These are phyloP conservation scores for Paedocypris sp. DNA, from an alignment of 2,113 vertebrate genomes.

Conservation along the genomic window DNA sequence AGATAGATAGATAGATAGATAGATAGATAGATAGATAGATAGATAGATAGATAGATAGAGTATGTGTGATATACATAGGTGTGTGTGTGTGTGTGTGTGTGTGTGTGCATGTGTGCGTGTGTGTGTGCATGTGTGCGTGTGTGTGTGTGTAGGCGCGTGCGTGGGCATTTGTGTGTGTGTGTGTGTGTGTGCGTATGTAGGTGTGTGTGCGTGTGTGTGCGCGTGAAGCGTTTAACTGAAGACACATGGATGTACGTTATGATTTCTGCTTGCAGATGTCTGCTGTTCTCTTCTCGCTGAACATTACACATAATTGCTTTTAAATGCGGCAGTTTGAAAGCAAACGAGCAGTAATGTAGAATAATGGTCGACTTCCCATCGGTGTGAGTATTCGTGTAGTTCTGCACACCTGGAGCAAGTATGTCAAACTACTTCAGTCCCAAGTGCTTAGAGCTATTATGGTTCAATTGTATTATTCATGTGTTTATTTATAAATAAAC, in stretches of 20 bases:
- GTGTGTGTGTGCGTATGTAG: too few species aligned
- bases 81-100: too few species aligned
- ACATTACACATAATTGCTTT: constrained; percentile 59
- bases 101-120: too few species aligned
- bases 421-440: constrained; percentile 47
- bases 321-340: constrained; percentile 59
- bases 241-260: constrained; percentile 32
- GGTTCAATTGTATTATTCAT: constrained; percentile 20
- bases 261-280: constrained; percentile 44
- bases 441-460: constrained; percentile 11
- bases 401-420: constrained; percentile 41
- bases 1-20: too few species aligned
- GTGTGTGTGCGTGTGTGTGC: too few species aligned
- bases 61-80: too few species aligned
- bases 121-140: too few species aligned
- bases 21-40: too few species aligned
- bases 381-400: constrained; percentile 28
- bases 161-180: too few species aligned
- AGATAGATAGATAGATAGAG: too few species aligned
- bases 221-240: constrained; percentile 36
- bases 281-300: constrained; percentile 39
- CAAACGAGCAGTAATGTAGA: constrained; percentile 59
- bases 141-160: too few species aligned
- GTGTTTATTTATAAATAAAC: background rate
- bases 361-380: constrained; percentile 60